Percentiles rank a stretch among this genome's conserved stretches.
phyloP scores from a whole-genome alignment of 92 coral and sea anemone genomes.

The Palythoa heliodiscus region DNA sequence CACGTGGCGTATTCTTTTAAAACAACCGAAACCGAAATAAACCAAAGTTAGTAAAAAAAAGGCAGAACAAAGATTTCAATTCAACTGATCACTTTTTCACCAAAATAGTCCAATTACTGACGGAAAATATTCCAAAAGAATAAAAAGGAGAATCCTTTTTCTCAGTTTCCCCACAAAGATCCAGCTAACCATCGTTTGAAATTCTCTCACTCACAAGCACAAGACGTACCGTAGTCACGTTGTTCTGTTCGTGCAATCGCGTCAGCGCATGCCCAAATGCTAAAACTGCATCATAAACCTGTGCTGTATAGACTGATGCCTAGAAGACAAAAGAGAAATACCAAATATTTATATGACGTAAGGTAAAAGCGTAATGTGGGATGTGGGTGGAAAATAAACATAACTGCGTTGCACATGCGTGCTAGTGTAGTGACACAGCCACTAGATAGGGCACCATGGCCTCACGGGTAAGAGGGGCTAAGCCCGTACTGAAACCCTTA shows the following conservation, averaged over 20 bases:
- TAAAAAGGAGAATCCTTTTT: neutral
- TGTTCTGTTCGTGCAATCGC: constrained; percentile 83
- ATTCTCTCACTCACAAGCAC: neutral
- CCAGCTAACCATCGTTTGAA: neutral
- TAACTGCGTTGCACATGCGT: no score
- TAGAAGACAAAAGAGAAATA: constrained; percentile 34
- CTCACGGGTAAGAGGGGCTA: no score
- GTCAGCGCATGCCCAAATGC: constrained; percentile 95
- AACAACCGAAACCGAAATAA: constrained; percentile 15
- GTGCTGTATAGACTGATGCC: constrained; percentile 95
- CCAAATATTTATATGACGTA: neutral
- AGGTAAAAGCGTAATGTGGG: no score
- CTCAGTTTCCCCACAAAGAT: neutral
- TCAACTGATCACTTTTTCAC: neutral
- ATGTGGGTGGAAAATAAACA: no score
- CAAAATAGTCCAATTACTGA: neutral
- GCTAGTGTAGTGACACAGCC: no score
- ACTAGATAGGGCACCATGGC: no score
- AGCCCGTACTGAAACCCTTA: no score
- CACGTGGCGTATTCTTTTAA: constrained; percentile 73
- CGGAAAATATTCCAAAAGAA: no score
- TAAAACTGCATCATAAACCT: constrained; percentile 92
- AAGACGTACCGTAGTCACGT: constrained; percentile 75
- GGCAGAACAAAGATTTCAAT: neutral
- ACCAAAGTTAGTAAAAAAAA: neutral